Evolutionary conservation across 2,797 vertebrate genomes (phyloP).

Genomic region (Heliangelus exortis): DNA sequence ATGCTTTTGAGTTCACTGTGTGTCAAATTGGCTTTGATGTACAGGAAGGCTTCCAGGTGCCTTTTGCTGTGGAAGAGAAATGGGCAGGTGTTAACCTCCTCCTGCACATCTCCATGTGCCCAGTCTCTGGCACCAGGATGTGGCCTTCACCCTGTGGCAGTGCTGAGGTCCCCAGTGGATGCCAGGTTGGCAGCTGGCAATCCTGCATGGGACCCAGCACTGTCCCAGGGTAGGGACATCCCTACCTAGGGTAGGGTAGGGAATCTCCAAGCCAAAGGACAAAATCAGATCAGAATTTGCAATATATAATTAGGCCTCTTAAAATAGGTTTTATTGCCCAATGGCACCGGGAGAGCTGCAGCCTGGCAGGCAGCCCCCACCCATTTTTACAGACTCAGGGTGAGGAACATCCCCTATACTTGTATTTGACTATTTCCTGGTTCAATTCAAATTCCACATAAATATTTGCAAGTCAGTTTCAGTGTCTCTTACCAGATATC

Average conservation of each 20-base stretch:
- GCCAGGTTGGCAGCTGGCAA: neutral
- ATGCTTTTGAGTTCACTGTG: conserved; percentile 77
- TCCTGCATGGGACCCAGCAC: neutral
- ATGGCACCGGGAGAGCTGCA: neutral
- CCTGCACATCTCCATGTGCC: fast-evolving
- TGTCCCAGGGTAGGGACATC: neutral
- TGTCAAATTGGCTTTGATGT: conserved; percentile 84
- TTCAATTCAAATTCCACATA: neutral
- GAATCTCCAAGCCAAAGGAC: neutral
- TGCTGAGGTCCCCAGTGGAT: fast-evolving
- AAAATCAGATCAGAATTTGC: neutral
- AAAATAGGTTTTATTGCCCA: neutral
- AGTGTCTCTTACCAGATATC: conserved; percentile 85
- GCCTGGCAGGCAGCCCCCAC: neutral
- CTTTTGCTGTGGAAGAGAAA: conserved; percentile 76
- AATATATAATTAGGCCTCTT: neutral
- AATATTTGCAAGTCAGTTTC: neutral
- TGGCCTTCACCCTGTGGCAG: fast-evolving
- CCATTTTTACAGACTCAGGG: neutral
- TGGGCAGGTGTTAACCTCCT: neutral
- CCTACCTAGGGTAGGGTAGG: neutral
- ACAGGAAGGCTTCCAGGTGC: conserved; percentile 84
- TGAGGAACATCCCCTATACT: neutral
- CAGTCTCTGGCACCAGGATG: neutral
- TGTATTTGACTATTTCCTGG: neutral